Base-by-base conservation (phyloP, 2,113 vertebrate species). In the Chloropsis cyanopogon region DNA sequence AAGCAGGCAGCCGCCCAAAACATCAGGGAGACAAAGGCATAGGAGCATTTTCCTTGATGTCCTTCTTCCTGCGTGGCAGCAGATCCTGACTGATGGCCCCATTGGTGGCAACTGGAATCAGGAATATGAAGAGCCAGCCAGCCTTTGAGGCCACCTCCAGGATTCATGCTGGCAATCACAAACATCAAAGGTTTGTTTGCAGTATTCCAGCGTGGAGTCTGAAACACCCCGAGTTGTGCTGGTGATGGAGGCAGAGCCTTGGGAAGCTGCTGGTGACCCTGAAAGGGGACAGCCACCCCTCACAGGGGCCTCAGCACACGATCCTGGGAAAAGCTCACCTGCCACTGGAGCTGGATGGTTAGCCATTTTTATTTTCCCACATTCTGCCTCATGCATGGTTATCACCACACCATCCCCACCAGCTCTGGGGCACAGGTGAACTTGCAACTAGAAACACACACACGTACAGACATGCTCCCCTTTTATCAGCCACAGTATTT, bases 401-500 rank as follows among this genome's bases (percentile, higher is more conserved):
- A 41, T 28, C 28, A 19, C 41, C 68, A 65, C 46, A 50, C 49
- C n/a, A n/a, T 81, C 49, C 59, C 33, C 31, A 63, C 33, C 85
- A 94, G 75, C 69, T 72, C 61, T 60, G 52, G 82, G 46, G 56
- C 12, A 2, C 44, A 63, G 86, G 44, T 92, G 91, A 95, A 60
- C 66, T 73, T 54, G 31, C 54, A 63, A 16, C 31, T 24, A 26
- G 44, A 52, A 79, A 46, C n/a, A 9, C 11, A 8, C 31, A 18
- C 9, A 57, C 6, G 0, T 29, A 39, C 80, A 61, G 72, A 77
- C 33, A 19, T 1, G 53, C 14, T 65, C 75, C 63, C 33, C 53
- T 79, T 95, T 97, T 82, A 73, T 96, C 88, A 94, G 95, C 47
- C 16, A 2, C 4, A 63, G 73, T 24, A 9, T 90, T 96, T 94